Evolutionary conservation across 2,797 vertebrate genomes (phyloP).

Genomic region (Spheniscus humboldti): DNA sequence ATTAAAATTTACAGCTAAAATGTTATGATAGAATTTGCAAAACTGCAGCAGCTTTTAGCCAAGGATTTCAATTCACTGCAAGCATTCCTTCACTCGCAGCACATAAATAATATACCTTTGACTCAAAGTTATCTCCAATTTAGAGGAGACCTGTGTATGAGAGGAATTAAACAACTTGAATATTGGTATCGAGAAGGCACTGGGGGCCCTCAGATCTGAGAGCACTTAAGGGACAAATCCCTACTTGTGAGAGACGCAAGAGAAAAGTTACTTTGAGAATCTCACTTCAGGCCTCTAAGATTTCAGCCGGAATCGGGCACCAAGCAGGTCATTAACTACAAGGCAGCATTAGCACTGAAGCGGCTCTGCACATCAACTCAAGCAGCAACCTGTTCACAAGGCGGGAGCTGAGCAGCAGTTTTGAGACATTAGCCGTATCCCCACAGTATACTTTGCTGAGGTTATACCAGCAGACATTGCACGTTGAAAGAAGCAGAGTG

Average conservation of each 20-base stretch:
- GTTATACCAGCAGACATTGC: background rate
- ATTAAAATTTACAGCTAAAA: background rate
- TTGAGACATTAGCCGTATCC: accelerated
- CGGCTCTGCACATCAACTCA: background rate
- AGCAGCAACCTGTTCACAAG: background rate
- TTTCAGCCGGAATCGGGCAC: background rate
- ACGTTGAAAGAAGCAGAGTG: background rate
- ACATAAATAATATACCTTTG: background rate
- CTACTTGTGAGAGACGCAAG: background rate
- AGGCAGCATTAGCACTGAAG: background rate
- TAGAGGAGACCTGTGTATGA: background rate
- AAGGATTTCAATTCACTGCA: background rate
- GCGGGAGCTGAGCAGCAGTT: background rate
- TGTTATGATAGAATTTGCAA: background rate
- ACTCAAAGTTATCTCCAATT: background rate
- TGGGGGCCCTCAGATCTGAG: background rate
- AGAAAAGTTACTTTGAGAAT: background rate
- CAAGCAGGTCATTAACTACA: background rate
- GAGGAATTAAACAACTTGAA: background rate
- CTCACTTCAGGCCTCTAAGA: background rate
- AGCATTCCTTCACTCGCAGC: background rate
- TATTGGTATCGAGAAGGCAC: background rate
- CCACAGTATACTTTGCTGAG: accelerated
- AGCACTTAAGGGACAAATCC: background rate
- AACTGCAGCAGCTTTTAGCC: background rate